These are phyloP conservation scores for Rhizomys pruinosus DNA, from an alignment of 2,113 vertebrate species.

Conservation along the genomic window DNA sequence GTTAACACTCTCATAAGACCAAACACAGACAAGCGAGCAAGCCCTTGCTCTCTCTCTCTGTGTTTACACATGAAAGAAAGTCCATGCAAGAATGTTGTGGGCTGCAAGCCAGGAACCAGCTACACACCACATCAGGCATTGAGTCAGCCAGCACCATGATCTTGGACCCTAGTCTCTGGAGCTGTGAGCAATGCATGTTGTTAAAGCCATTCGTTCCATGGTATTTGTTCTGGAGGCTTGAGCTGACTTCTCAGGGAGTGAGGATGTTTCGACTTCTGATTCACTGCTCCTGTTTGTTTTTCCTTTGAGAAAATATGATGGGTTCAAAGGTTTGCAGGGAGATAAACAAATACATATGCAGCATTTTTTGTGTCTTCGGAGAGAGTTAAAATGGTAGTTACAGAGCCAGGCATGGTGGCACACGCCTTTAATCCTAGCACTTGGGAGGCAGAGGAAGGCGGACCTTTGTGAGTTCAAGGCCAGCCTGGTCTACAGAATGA, in stretches of 20 bases:
- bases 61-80: background rate
- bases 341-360: background rate
- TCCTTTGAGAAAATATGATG: background rate
- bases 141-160: background rate
- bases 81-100: background rate
- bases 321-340: background rate
- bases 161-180: background rate
- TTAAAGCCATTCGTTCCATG: background rate
- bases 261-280: background rate
- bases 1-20: background rate
- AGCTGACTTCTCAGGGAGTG: background rate
- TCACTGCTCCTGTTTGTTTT: background rate
- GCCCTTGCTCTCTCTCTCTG: background rate
- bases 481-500: too few species aligned
- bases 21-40: background rate
- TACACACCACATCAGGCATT: background rate
- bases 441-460: too few species aligned
- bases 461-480: too few species aligned
- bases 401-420: too few species aligned
- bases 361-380: slow-evolving; percentile 24
- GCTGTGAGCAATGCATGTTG: background rate
- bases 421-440: too few species aligned
- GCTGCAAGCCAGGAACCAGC: background rate
- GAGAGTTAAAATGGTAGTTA: slow-evolving; percentile 38
- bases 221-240: background rate